Base-by-base conservation (phyloP, 1,140 invertebrate species). In the Druon quercuslanigerum region DNA sequence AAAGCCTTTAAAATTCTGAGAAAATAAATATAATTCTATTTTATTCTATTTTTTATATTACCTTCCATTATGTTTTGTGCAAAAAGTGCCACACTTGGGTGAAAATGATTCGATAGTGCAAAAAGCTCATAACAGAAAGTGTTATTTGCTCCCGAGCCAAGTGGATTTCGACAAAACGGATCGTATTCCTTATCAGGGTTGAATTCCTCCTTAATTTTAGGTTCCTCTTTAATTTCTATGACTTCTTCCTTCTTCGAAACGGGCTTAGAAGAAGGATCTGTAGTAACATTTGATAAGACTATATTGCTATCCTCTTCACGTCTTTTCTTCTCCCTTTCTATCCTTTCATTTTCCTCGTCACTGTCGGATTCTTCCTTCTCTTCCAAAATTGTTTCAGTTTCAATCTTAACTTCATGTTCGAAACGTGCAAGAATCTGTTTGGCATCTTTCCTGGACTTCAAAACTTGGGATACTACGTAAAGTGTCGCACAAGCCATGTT, bases 21-120 rank as follows among this genome's bases (percentile, higher is more conserved):
- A 33, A 33, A 33, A 33, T 5, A 33, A 0, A 33, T 33, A 33
- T 33, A 33, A 33, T 33, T 33, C 4, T 33, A 33, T 33, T 33
- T 33, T 33, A 33, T 33, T 33, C 25, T 33, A 33, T 3, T 33
- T 33, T 33, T 33, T 2, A 33, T 33, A 91, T 92, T 88, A 94
- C 96, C 94, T 81, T 95, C 91, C 1, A 98, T 83, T n/a, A 99
- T 92, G 75, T 94, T 95, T 52, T 94, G 92, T 0, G 97, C 97
- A 92, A 98, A 99, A 51, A 99, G 90, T 71, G 95, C 92, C 13
- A 99, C 96, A 51, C 96, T 96, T 2, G 98, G 98, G 92, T 99
- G 98, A 90, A 94, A 98, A 90, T 99, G 97, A 8, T 92, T 87
- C 2, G 92, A 86, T 0, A 99, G 91, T 0, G 92, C 88, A 19